phyloP scores from a whole-genome alignment of 1,140 invertebrate species.

The Trachymyrmex septentrionalis region DNA sequence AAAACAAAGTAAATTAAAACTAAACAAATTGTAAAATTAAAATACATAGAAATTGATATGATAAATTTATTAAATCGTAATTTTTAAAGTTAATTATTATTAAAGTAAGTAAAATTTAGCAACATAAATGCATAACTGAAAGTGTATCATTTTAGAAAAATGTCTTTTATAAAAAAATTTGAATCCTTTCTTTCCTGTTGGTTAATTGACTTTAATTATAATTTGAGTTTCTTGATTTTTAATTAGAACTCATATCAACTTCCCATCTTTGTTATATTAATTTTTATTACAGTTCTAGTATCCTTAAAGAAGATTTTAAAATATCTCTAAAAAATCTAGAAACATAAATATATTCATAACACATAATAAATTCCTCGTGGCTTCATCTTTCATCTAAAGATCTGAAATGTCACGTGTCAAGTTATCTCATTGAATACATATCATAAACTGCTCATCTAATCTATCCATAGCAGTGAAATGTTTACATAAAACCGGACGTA shows the following conservation, averaged over 20 bases:
- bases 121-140: neutral
- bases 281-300: neutral
- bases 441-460: constrained; percentile 27
- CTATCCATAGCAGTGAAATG: constrained; percentile 22
- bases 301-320: neutral
- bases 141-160: neutral
- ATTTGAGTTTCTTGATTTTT: neutral
- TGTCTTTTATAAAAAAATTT: neutral
- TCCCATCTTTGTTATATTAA: neutral
- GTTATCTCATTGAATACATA: constrained; percentile 43
- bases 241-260: neutral
- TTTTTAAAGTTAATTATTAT: neutral
- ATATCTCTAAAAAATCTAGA: neutral
- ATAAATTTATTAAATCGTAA: neutral
- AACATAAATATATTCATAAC: neutral
- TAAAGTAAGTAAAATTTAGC: neutral
- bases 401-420: constrained; percentile 25
- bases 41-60: neutral
- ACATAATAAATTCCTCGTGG: neutral
- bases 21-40: neutral
- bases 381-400: constrained; percentile 8
- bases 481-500: constrained; percentile 31
- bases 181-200: no score
- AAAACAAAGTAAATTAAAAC: neutral
- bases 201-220: neutral